Percentiles rank a stretch among this genome's conserved stretches.
Conservation (phyloP, 1,140 invertebrate genomes). For the Lasioglossum albipes region DNA sequence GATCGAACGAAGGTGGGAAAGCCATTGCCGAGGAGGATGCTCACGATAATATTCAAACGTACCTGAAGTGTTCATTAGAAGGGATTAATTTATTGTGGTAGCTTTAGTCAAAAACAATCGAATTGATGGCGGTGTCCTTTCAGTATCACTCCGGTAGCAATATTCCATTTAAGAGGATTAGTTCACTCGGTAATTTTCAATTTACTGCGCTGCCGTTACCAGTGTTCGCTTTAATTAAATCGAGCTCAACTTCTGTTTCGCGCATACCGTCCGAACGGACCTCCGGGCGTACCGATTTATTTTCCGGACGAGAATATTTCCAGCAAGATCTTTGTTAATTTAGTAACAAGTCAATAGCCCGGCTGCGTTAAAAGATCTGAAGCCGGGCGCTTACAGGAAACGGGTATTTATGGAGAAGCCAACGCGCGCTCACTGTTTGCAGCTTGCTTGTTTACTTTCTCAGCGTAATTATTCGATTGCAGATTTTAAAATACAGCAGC, state of each 20-base stretch:
- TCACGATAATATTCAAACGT: slow-evolving; percentile 17
- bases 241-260: slow-evolving; percentile 4
- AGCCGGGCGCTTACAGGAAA: too few relatives aligned
- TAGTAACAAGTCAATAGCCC: too few relatives aligned
- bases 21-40: background rate
- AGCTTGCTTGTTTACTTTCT: too few relatives aligned
- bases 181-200: slow-evolving; percentile 44
- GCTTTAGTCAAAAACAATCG: slow-evolving; percentile 42
- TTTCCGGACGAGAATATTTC: background rate
- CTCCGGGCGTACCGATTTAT: background rate
- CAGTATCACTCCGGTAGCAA: background rate
- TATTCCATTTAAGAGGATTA: slow-evolving; percentile 46
- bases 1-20: background rate
- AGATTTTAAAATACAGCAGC: too few relatives aligned
- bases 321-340: background rate
- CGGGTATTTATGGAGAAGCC: too few relatives aligned
- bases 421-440: too few relatives aligned
- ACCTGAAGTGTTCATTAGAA: slow-evolving; percentile 14
- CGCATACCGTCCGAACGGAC: background rate
- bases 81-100: slow-evolving; percentile 32
- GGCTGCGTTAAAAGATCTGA: too few relatives aligned
- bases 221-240: slow-evolving; percentile 38
- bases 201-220: slow-evolving; percentile 30
- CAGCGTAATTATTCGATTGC: too few relatives aligned
- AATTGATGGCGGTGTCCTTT: slow-evolving; percentile 5